Evolutionary conservation across 2,888 invertebrate species (phyloP).

Genomic region (Seira ritae): DNA sequence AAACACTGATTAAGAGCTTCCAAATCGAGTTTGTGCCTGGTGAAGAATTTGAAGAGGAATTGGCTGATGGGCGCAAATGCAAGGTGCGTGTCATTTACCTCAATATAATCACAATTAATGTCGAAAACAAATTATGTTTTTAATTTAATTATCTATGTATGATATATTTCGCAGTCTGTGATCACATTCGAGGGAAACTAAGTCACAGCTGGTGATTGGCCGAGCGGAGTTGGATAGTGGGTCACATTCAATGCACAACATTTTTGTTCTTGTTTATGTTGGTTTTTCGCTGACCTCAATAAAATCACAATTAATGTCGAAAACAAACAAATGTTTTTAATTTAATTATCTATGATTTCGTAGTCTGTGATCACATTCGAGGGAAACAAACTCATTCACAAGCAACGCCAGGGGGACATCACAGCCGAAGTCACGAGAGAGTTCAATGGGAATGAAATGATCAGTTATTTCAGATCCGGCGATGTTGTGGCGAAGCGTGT

Average conservation of each 20-base stretch:
- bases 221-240: too few relatives aligned
- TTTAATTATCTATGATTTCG: background rate
- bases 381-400: constrained; percentile 62
- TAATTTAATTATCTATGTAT: background rate
- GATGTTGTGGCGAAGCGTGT: constrained; percentile 51
- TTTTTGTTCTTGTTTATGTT: too few relatives aligned
- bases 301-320: too few relatives aligned
- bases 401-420: constrained; percentile 56
- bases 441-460: constrained; percentile 59
- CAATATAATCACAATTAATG: background rate
- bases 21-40: constrained; percentile 59
- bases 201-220: too few relatives aligned
- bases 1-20: constrained; percentile 61
- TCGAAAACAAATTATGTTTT: background rate
- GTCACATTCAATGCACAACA: too few relatives aligned
- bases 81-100: too few relatives aligned
- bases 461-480: constrained; percentile 42
- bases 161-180: too few relatives aligned
- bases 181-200: too few relatives aligned
- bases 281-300: too few relatives aligned
- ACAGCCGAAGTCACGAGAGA: constrained; percentile 55
- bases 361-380: constrained; percentile 66
- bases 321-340: too few relatives aligned
- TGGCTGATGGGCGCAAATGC: constrained; percentile 63
- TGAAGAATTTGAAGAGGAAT: constrained; percentile 59